These are phyloP conservation scores for Ceyx melanurus DNA, from an alignment of 2,113 vertebrate species.

Conservation along the genomic window DNA sequence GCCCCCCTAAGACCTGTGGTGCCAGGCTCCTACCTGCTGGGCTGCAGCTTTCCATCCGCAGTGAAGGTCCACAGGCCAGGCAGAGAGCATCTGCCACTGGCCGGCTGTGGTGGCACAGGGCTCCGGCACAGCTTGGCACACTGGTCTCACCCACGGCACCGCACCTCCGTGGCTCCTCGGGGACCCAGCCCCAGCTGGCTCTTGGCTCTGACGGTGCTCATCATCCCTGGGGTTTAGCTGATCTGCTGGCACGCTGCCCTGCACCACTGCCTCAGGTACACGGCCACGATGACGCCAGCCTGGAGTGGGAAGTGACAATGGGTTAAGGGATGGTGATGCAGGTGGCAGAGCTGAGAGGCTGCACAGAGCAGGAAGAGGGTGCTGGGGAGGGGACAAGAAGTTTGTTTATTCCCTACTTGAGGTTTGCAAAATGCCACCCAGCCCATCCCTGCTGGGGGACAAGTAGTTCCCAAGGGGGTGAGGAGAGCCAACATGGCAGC, in stretches of 20 bases:
- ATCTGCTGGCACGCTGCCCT: not conserved
- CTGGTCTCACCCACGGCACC: not conserved
- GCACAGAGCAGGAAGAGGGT: not conserved
- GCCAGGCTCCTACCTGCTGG: not conserved
- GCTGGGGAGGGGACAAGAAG: not conserved
- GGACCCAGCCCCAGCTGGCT: not conserved
- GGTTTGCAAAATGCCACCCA: not conserved
- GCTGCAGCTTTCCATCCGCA: conserved; percentile 38
- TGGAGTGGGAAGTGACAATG: not conserved
- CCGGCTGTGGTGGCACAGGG: not conserved
- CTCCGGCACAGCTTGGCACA: not conserved
- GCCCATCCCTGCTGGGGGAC: rapidly evolving
- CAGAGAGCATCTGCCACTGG: not conserved
- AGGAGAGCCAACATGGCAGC: not conserved
- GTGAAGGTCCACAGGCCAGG: not conserved
- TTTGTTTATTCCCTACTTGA: not conserved
- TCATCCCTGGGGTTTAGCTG: not conserved
- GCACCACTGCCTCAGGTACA: not conserved
- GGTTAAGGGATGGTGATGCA: not conserved
- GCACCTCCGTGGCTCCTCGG: not conserved
- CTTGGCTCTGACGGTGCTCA: not conserved
- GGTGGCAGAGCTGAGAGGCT: not conserved
- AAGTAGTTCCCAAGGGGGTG: not conserved
- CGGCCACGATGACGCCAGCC: not conserved
- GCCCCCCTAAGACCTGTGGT: rapidly evolving